Percentiles rank a stretch among this genome's conserved stretches.
Evolutionary conservation across 2,888 invertebrate species (phyloP).

Genomic region (Dasysyrphus tricinctus): DNA sequence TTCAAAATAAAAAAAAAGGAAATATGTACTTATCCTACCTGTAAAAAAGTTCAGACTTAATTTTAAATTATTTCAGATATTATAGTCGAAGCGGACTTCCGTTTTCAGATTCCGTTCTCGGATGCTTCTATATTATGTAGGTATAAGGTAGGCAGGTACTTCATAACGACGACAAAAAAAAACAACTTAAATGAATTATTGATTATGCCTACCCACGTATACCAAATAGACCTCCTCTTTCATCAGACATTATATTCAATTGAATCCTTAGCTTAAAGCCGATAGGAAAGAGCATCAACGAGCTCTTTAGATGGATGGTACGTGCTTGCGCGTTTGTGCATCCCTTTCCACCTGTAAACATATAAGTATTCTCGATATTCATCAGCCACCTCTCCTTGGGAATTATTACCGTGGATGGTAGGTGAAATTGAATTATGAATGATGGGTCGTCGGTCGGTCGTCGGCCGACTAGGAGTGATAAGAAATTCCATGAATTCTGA

Average conservation of each 20-base stretch:
- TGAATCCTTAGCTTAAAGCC: slow-evolving; percentile 42
- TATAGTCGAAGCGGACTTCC: slow-evolving; percentile 8
- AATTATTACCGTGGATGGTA: slow-evolving; percentile 34
- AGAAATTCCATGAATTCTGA: slow-evolving; percentile 73
- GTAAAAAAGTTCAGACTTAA: neutral
- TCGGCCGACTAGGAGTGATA: slow-evolving; percentile 54
- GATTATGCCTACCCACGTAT: slow-evolving; percentile 50
- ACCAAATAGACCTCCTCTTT: slow-evolving; percentile 13
- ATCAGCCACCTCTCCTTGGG: slow-evolving; percentile 37
- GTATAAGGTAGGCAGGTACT: too few relatives aligned
- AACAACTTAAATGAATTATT: slow-evolving; percentile 61
- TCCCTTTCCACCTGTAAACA: neutral
- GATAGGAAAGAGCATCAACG: slow-evolving; percentile 1
- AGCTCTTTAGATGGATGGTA: slow-evolving; percentile 37
- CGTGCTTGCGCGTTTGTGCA: slow-evolving; percentile 24
- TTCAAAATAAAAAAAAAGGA: neutral
- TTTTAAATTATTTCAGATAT: slow-evolving; percentile 28
- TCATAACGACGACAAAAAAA: neutral
- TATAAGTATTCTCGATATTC: neutral
- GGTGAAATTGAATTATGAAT: slow-evolving; percentile 71
- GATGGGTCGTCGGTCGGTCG: slow-evolving; percentile 50
- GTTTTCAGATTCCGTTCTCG: neutral
- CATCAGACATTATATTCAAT: slow-evolving; percentile 43
- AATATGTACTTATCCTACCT: neutral
- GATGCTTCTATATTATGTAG: neutral